Base-by-base conservation (phyloP, 2,888 invertebrate species). In the Liodrosophila aerea region DNA sequence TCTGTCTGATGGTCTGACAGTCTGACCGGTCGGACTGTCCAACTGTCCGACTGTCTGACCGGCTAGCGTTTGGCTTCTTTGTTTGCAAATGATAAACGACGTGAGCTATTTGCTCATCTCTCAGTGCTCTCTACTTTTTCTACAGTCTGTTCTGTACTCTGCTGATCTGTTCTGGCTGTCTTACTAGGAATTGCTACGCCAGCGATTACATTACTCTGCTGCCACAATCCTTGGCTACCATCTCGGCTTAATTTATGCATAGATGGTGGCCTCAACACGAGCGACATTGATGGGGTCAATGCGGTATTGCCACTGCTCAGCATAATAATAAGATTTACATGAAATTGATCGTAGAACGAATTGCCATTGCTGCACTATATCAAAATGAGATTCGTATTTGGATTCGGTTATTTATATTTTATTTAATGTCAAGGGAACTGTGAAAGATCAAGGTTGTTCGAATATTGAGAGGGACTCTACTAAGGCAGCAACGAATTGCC, bases 21-120 rank as follows among this genome's bases (percentile, higher is more conserved):
- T n/a, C 39, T 5, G 39, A 22, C 18, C 11, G 4, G 45, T 51
- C 64, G 66, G 57, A 15, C 33, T 44, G 61, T 56, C 64, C n/a
- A 7, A 7, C 39, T 5, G 39, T 33, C 18, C 11, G 4, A 31
- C 45, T 37, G 57, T 53, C 63, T 22, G 22, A 22, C 22, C 66
- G 71, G 45, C 54, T 64, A 66, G 57, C 73, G 73, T 61, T 73
- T 77, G 70, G 73, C 76, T 72, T 74, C 83, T 80, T 80, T 80
- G 83, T 80, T 80, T 80, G 80, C 83, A 69, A 78, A 80, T 80
- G 78, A 80, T 83, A 80, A 80, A 80, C 83, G 78, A 83, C 80
- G 74, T 74, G 66, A 69, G 78, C 80, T 76, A 74, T 80, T 80
- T 72, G 77, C 74, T 74, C 63, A 44, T 56, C 44, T 49, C 57